Base-by-base conservation (phyloP, 2,797 vertebrate genomes). In the Hippopotamyrus pictus region DNA sequence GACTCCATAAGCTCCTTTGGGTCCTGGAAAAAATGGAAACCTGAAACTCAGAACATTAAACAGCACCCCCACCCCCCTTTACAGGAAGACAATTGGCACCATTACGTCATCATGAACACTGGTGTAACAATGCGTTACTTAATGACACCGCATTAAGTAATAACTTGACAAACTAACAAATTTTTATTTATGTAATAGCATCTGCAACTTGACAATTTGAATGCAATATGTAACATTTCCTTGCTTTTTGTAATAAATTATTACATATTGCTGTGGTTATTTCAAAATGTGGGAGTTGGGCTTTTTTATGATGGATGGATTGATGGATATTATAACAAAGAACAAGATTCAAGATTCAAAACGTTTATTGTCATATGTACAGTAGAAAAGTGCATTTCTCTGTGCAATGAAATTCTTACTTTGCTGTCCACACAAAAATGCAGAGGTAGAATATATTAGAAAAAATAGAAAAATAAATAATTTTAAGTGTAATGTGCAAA, bases 1-100 rank as follows among this genome's bases (percentile, higher is more conserved):
- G 86, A 95, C 88, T 14, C 98, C 99, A 17, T 91, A 1, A 33
- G 98, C 97, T 94, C 99, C 99, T 90, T 98, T 99, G 29, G 92
- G 90, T 88, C 98, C 98, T 99, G 93, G 9, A 92, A 86, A 94
- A 90, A 76, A 5, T 7, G 2, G 89, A 48, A 57, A 0, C 17
- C 9, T 48, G 22, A 33, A 22, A 51, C 22, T 86, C 25, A 86
- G 50, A 59, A 59, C 8, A 41, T 6, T 62, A 6, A 57, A 19
- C 22, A 54, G 29, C 29, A 57, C 25, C 29, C 9, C 12, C n/a
- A 86, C 29, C 46, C 46, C 17, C 17, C 2, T 44, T 17, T 37
- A 83, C 37, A 44, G 5, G 9, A 83, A 25, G 44, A 12, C 82
- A 48, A 25, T 0, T 48, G 44, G 19, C 8, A 50, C n/a, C 82